Evolutionary conservation across 2,113 vertebrate genomes (phyloP), one percentile per base, ranked within the genome.

Genomic region (Dicerorhinus sumatrensis): DNA sequence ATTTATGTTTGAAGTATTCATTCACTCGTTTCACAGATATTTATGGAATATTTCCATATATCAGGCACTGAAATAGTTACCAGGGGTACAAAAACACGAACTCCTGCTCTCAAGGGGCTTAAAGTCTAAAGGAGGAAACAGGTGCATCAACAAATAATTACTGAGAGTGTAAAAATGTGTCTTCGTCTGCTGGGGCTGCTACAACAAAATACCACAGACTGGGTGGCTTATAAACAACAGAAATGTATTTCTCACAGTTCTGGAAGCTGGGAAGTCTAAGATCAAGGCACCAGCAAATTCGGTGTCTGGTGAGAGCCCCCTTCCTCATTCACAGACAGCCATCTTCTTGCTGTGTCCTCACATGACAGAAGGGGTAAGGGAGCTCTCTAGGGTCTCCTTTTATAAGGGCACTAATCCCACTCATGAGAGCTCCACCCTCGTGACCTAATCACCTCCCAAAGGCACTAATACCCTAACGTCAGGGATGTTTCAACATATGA

Each of bases 31-130:
- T 75, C 27, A 7, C 56, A 96, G 36, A 92, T n/a, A 79, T 10
- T 65, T 91, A 8, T 23, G 36, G 48, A 16, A 3, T 83, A 82
- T 46, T 72, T 93, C 69, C 73, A 62, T 85, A 60, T 76, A 12
- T 92, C 36, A 96, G 63, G 23, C 56, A 48, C 73, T 86, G 80
- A 96, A 54, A 60, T 67, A 95, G 70, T 87, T 93, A 23, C 86
- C 67, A 88, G 56, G 83, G 29, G 67, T 65, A 85, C 69, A 39
- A 77, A 93, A 94, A 58, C 76, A 90, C 33, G 39, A 76, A 58
- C 27, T 48, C 11, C 36, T 67, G 29, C 20, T 86, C 25, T 54
- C 42, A 48, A 65, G 29, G 56, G 29, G 5, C 48, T 54, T 72
- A 10, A 4, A n/a, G 62, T 42, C 31, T 51, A 58, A 18, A 76